A percentile compares a stretch with the other conserved stretches of the same genome.
Evolutionary conservation across 1,140 invertebrate species (phyloP).

Genomic region (Camponotus floridanus): DNA sequence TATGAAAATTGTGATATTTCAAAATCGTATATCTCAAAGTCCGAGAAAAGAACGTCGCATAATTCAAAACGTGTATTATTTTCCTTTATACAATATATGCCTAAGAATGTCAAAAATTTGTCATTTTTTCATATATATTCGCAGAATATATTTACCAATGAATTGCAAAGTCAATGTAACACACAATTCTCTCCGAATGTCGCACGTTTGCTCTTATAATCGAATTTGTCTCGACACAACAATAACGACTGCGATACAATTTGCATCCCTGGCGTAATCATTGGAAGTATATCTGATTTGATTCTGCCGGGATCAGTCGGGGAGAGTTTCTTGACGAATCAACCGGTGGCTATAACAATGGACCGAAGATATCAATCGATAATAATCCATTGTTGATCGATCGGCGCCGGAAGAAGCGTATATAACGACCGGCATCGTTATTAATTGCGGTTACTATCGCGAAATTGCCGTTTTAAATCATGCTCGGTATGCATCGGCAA

Average conservation of each 20-base stretch:
- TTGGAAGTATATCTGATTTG: constrained; percentile 27
- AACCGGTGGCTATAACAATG: constrained; percentile 20
- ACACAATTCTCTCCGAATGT: not conserved
- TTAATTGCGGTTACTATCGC: constrained; percentile 57
- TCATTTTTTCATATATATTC: constrained; percentile 1
- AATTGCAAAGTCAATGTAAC: constrained; percentile 29
- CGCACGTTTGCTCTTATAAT: constrained; percentile 38
- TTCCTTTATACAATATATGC: too few species aligned
- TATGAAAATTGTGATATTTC: too few species aligned
- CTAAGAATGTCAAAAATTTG: too few species aligned
- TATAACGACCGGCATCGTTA: constrained; percentile 44
- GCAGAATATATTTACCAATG: not conserved
- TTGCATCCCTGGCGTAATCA: constrained; percentile 44
- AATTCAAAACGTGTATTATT: too few species aligned
- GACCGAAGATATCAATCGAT: constrained; percentile 36
- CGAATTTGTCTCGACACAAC: constrained; percentile 9
- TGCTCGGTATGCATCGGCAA: constrained; percentile 51
- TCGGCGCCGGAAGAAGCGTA: constrained; percentile 33
- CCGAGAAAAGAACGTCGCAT: too few species aligned
- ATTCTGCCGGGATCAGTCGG: constrained; percentile 41
- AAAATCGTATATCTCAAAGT: too few species aligned
- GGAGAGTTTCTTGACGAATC: constrained; percentile 13
- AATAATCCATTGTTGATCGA: constrained; percentile 47
- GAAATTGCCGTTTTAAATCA: constrained; percentile 58
- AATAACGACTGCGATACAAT: constrained; percentile 14